A percentile compares a stretch with the other conserved stretches of the same genome.
phyloP scores from a whole-genome alignment of 2,113 vertebrate species.

The Limanda limanda region DNA sequence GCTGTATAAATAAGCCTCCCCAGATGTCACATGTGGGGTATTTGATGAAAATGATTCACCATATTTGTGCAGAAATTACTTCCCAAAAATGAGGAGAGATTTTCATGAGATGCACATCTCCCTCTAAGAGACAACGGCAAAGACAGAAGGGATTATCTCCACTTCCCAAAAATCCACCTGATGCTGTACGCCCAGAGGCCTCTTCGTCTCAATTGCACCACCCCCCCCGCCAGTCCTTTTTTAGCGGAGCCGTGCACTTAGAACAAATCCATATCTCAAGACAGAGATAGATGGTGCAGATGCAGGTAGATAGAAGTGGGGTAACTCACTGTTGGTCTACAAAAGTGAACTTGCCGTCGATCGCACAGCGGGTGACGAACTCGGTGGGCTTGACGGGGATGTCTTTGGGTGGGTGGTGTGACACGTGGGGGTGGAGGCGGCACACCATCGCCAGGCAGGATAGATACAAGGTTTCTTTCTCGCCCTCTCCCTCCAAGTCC shows the following conservation, averaged over 20 bases:
- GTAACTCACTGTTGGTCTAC: constrained; percentile 89
- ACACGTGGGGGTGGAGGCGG: constrained; percentile 82
- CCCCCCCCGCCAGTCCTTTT: constrained; percentile 37
- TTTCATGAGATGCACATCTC: constrained; percentile 61
- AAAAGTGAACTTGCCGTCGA: constrained; percentile 93
- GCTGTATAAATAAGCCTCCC: neutral
- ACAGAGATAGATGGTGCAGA: neutral
- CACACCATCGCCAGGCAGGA: constrained; percentile 90
- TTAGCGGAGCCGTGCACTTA: constrained; percentile 30
- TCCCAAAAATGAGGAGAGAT: constrained; percentile 60
- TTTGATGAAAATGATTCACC: constrained; percentile 20
- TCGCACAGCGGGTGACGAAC: constrained; percentile 89
- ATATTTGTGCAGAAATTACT: constrained; percentile 63
- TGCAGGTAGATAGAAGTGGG: neutral
- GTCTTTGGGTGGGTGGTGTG: constrained; percentile 83
- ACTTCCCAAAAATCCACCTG: constrained; percentile 3
- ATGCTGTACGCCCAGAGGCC: neutral
- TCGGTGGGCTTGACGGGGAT: constrained; percentile 85
- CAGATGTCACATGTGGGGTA: neutral
- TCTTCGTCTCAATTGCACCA: constrained; percentile 7
- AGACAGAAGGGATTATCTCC: constrained; percentile 66
- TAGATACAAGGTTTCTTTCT: constrained; percentile 83
- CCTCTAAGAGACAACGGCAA: constrained; percentile 72
- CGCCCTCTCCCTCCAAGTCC: constrained; percentile 80
- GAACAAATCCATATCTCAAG: neutral